These are phyloP conservation scores for Trogon surrucura DNA, from an alignment of 2,113 vertebrate genomes.

Conservation along the genomic window DNA sequence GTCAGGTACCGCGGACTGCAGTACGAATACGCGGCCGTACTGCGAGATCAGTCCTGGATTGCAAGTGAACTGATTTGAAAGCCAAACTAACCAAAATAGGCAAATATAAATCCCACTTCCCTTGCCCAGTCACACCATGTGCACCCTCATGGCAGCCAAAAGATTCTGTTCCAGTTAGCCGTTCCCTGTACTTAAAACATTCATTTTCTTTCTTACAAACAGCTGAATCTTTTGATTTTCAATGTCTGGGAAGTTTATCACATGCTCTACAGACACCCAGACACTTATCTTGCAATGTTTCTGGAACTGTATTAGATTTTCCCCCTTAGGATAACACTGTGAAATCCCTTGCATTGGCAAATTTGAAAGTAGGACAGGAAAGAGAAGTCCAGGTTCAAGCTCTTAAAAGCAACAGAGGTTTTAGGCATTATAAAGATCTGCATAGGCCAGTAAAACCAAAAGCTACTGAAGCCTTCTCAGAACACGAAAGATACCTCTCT, in stretches of 20 bases:
- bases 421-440: background rate
- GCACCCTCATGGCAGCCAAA: background rate
- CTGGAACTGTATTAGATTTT: background rate
- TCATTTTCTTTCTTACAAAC: background rate
- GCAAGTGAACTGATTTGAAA: background rate
- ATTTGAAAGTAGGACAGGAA: background rate
- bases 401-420: background rate
- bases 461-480: background rate
- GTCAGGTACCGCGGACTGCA: rapidly evolving
- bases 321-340: background rate
- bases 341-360: background rate
- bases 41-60: background rate
- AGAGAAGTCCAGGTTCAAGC: background rate
- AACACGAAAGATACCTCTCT: background rate
- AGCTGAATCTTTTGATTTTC: background rate
- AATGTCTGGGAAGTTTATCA: background rate
- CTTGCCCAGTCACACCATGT: no score
- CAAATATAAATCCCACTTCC: background rate
- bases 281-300: background rate
- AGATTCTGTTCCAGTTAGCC: background rate
- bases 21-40: background rate
- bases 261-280: background rate
- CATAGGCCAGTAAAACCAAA: background rate
- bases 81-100: background rate
- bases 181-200: background rate